Base-by-base conservation (phyloP, 2,113 vertebrate genomes). In the Pelusios castaneus region DNA sequence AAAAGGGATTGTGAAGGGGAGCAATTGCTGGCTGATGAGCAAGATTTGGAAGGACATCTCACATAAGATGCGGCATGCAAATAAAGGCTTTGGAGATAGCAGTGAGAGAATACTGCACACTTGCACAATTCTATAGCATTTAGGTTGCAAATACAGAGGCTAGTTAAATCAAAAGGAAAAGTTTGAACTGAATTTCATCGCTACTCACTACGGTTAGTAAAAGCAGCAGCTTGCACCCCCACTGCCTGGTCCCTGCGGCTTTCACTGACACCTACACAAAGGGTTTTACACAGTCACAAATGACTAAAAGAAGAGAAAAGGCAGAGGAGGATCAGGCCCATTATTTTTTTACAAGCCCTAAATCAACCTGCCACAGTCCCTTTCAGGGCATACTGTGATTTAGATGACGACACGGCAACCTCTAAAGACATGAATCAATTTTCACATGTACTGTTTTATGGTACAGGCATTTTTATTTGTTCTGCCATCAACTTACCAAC, bases 391-490 rank as follows among this genome's bases (percentile, higher is more conserved):
- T 8, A 41, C 38, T 87, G 56, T 92, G 89, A 80, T 75, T 89
- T 80, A 77, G 56, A 22, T 83, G 85, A 0, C 80, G 95, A 91
- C 84, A 95, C 95, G 82, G 70, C 29, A 95, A 92, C 89, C 90
- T 49, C 96, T 95, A 22, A 83, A 96, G 89, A 56, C 95, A 95
- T 63, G 91, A 95, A 84, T 77, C 87, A 95, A 88, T 94, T 82
- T 93, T 96, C 94, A 96, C 95, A 97, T 95, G 95, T 95, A 96
- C 95, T 97, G 96, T 95, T 97, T 94, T 89, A 96, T 95, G 95
- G 94, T 94, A 92, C 96, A 97, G 97, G 95, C 97, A 97, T 96
- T 97, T 94, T 95, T 97, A 85, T 97, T 97, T 97, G 95, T 95
- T 95, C 96, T 97, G 96, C 95, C 97, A 95, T 89, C 89, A 94